Base-by-base conservation (phyloP, 2,113 vertebrate species). In the Anguilla japonica region DNA sequence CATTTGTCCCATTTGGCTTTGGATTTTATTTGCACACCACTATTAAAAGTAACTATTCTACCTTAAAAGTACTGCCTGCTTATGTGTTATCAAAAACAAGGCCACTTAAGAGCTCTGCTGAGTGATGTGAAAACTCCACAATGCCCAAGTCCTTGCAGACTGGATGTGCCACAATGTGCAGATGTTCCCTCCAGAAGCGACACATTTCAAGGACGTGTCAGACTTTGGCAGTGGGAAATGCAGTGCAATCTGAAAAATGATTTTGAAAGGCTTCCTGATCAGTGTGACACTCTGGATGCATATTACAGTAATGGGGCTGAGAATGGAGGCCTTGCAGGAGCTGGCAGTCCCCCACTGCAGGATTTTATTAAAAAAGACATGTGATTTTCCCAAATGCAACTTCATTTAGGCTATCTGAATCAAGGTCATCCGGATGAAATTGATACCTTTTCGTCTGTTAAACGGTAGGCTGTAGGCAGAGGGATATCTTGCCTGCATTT, bases 351-450 rank as follows among this genome's bases (percentile, higher is more conserved):
- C 41, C 85, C 84, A 63, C 22, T 39, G n/a, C 79, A 57, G 29
- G 41, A 16, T 43, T 81, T 34, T 86, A 46, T 81, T 71, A 81
- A 80, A 80, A 85, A 85, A 79, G 53, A 87, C 50, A 43, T 60
- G 60, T 43, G 57, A 84, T 9, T 83, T 86, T 63, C 56, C 13
- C 41, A 20, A 11, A 53, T 53, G 8, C 7, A 6, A 50, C 43
- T 82, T 82, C 22, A 46, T 46, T 46, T 46, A 5, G 79, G 84
- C 43, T 78, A 79, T 81, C 63, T 53, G 26, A 83, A 82, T 84
- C 43, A 84, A 84, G 83, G 56, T 85, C 50, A 78, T 71, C 29
- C 39, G 86, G 67, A 84, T 86, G 79, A 71, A 83, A 63, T 85
- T 29, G n/a, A 40, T 75, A 26, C 20, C n/a, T 6, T 88, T 81